Conservation (phyloP, 1,140 invertebrate species). For the Pseudomyrmex concolor region DNA sequence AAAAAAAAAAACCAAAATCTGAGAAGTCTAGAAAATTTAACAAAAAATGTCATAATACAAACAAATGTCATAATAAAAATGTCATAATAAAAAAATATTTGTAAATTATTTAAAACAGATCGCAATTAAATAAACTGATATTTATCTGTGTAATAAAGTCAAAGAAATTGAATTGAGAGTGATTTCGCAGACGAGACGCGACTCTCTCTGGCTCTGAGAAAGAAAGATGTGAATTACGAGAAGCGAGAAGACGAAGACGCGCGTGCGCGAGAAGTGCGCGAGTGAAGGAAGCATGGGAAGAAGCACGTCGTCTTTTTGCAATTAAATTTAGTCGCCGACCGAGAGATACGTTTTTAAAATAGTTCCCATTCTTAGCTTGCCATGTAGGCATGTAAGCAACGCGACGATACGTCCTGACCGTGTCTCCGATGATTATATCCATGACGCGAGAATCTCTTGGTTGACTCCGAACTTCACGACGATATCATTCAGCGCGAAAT, state of each 20-base stretch:
- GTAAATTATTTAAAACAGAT: neutral
- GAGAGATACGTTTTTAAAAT: conserved; percentile 74
- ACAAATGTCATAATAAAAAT: neutral
- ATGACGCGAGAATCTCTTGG: conserved; percentile 8
- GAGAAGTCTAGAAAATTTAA: neutral
- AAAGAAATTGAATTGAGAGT: conserved; percentile 17
- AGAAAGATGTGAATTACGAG: conserved; percentile 37
- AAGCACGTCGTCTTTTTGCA: conserved; percentile 66
- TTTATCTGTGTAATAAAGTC: neutral
- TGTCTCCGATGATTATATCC: conserved; percentile 9
- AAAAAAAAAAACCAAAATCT: neutral
- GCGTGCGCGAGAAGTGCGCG: neutral
- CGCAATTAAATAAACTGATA: conserved; percentile 10
- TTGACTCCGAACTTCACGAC: conserved; percentile 4
- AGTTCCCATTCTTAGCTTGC: conserved; percentile 73
- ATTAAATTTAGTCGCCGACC: conserved; percentile 75
- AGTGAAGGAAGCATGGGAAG: conserved; percentile 3
- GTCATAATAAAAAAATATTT: neutral
- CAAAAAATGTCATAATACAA: too few species aligned
- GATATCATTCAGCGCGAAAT: conserved; percentile 16
- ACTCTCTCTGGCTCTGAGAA: neutral
- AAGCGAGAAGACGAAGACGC: conserved; percentile 29
- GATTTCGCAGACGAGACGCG: neutral
- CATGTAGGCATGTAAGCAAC: conserved; percentile 65
- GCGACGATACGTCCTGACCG: conserved; percentile 59